Evolutionary conservation across 2,113 vertebrate species (phyloP).

Genomic region (Lipophrys pholis): DNA sequence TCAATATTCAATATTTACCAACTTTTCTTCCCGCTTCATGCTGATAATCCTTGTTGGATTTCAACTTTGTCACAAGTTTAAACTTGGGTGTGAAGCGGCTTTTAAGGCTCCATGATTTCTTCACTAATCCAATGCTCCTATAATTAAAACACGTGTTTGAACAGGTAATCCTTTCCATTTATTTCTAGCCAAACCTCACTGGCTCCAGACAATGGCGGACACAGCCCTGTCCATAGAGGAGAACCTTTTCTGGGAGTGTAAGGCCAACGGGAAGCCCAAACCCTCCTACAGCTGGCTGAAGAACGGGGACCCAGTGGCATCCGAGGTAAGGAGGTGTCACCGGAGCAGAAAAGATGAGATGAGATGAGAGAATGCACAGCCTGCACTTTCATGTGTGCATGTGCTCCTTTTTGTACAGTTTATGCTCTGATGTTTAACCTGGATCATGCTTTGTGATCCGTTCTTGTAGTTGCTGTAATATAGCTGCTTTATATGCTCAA

Average conservation of each 20-base stretch:
- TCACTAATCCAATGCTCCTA: constrained; percentile 25
- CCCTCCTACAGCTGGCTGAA: constrained; percentile 95
- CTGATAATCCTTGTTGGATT: constrained; percentile 40
- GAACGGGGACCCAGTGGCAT: constrained; percentile 85
- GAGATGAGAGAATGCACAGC: too few relatives aligned
- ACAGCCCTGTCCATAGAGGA: constrained; percentile 88
- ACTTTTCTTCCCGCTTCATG: constrained; percentile 1
- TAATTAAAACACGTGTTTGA: constrained; percentile 60
- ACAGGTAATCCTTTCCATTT: constrained; percentile 63
- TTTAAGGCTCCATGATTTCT: constrained; percentile 23
- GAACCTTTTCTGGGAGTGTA: constrained; percentile 91
- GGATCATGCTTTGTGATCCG: too few relatives aligned
- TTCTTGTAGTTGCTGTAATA: too few relatives aligned
- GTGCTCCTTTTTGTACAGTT: too few relatives aligned
- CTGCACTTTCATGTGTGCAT: too few relatives aligned
- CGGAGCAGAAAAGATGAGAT: too few relatives aligned
- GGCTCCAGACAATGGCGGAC: constrained; percentile 89
- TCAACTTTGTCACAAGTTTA: constrained; percentile 20
- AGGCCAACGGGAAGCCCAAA: constrained; percentile 92
- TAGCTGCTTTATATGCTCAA: too few relatives aligned
- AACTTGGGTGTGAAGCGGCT: constrained; percentile 31
- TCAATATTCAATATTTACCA: constrained; percentile 26
- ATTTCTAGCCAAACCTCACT: constrained; percentile 92
- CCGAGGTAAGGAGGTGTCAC: constrained; percentile 82
- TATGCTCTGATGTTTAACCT: too few relatives aligned